phyloP scores from a whole-genome alignment of 2,888 invertebrate genomes.

The Thumatha senex region DNA sequence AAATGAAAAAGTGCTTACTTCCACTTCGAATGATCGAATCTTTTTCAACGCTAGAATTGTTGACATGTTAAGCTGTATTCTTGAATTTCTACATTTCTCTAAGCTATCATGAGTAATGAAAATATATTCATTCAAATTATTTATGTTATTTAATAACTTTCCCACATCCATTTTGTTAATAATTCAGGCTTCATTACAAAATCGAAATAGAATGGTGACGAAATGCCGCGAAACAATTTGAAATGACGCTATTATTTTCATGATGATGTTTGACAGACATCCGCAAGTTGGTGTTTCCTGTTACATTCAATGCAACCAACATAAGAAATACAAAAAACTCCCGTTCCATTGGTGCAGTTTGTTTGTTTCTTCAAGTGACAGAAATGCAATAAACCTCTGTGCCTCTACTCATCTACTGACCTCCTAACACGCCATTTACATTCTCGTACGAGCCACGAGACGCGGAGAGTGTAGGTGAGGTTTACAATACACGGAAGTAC shows the following conservation, averaged over 20 bases:
- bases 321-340: no score
- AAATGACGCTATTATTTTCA: conserved; percentile 32
- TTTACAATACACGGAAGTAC: no score
- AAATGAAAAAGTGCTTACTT: conserved; percentile 43
- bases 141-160: conserved; percentile 48
- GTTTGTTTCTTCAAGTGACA: no score
- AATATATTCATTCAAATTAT: conserved; percentile 54
- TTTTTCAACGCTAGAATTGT: conserved; percentile 59
- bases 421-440: no score
- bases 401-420: no score
- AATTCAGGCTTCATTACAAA: conserved; percentile 12
- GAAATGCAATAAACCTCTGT: no score
- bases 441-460: no score
- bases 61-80: conserved; percentile 56
- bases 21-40: conserved; percentile 59
- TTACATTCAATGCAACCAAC: neutral
- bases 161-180: conserved; percentile 54
- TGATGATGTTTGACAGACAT: neutral
- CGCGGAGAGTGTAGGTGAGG: no score
- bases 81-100: conserved; percentile 38
- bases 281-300: conserved; percentile 18
- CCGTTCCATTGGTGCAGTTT: no score
- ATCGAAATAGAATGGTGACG: neutral
- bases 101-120: conserved; percentile 46
- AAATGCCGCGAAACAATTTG: conserved; percentile 43